These are phyloP conservation scores for Macrophya annulata DNA, from an alignment of 2,888 invertebrate species.

Conservation along the genomic window DNA sequence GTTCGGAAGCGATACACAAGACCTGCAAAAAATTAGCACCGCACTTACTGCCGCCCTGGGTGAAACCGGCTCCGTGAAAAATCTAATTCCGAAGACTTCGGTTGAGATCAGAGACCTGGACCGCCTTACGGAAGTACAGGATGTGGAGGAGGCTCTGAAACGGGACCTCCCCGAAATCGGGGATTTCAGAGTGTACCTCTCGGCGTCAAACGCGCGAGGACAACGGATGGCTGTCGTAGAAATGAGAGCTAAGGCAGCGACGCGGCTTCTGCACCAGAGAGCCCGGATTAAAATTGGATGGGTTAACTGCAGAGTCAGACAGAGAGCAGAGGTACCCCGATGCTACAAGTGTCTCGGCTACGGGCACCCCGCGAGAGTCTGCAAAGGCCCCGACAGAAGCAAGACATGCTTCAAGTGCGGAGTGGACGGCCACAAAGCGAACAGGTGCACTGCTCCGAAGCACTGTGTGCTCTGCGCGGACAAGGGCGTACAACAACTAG, in stretches of 20 bases:
- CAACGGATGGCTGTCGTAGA: constrained; percentile 15
- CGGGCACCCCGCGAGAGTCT: constrained; percentile 51
- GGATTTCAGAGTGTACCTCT: background rate
- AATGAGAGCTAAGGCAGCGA: background rate
- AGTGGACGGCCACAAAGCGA: constrained; percentile 59
- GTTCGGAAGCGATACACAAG: background rate
- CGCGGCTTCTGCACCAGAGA: background rate
- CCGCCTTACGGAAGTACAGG: constrained; percentile 4
- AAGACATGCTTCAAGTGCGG: constrained; percentile 63
- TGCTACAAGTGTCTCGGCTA: constrained; percentile 56
- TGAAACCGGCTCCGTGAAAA: background rate
- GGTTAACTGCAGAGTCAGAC: constrained; percentile 59
- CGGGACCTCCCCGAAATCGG: background rate
- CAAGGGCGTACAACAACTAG: background rate
- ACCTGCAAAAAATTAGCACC: background rate
- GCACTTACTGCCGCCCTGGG: background rate
- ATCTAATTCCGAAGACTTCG: background rate
- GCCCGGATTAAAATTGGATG: constrained; percentile 57
- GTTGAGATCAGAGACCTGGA: constrained; percentile 5
- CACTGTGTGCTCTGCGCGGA: constrained; percentile 61
- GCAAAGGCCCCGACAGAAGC: constrained; percentile 60
- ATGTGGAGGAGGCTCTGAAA: background rate
- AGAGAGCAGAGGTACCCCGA: constrained; percentile 41
- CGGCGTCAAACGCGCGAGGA: background rate
- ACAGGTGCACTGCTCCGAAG: constrained; percentile 53